Percentiles rank a stretch among this genome's conserved stretches.
phyloP scores from a whole-genome alignment of 2,797 vertebrate species.

The Limosa lapponica region DNA sequence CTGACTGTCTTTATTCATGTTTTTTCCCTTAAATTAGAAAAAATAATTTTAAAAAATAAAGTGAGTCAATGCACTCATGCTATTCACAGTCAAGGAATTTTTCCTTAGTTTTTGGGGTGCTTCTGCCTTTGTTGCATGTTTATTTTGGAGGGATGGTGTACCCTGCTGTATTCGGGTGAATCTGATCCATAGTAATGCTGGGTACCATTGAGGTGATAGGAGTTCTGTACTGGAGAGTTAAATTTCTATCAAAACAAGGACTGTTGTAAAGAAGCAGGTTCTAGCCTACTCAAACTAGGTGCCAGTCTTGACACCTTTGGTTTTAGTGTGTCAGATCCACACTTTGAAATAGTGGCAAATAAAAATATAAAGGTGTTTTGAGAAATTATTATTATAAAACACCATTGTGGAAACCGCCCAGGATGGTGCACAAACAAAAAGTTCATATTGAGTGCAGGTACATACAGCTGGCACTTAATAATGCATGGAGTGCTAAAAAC shows the following conservation, averaged over 20 bases:
- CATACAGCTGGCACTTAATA: not conserved
- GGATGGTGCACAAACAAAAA: not conserved
- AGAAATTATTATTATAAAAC: not conserved
- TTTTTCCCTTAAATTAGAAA: not conserved
- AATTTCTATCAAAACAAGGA: not conserved
- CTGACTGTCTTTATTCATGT: not conserved
- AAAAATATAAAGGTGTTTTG: not conserved
- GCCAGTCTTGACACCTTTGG: not conserved
- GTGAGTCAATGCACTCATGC: not conserved
- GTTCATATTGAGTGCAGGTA: not conserved
- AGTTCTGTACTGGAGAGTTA: not conserved
- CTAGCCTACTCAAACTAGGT: not conserved
- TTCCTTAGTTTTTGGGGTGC: fast-evolving
- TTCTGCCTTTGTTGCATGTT: not conserved
- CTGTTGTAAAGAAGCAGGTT: not conserved
- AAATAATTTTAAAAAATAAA: not conserved
- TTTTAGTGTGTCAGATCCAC: not conserved
- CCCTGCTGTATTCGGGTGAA: not conserved
- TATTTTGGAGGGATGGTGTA: not conserved
- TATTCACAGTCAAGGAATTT: not conserved
- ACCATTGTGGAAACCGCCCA: not conserved
- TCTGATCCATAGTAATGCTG: not conserved
- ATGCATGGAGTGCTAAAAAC: not conserved
- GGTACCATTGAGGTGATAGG: not conserved
- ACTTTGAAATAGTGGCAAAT: not conserved